Evolutionary conservation across 2,888 invertebrate genomes (phyloP), one percentile per base, ranked within the genome.

Genomic region (Ornithoptera priamus): DNA sequence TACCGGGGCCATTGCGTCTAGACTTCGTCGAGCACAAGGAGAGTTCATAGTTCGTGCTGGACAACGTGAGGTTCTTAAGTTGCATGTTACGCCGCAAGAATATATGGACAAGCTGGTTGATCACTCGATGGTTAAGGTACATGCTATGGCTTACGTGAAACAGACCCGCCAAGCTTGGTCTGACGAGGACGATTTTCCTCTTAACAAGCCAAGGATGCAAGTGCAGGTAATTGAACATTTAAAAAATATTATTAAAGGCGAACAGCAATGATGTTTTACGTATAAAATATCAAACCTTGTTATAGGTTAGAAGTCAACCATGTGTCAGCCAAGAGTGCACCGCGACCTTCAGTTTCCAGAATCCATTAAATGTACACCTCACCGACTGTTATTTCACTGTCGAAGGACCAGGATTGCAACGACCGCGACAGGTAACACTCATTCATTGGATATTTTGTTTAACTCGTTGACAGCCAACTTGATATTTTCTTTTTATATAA

Each of bases 121-220:
- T 78, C 95, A 96, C 77, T 92, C 94, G 65, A 93, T 95, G 88
- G 92, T 96, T 69, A 96, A 96, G 87, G 94, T 96, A 71, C 95
- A 95, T 76, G 95, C 95, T n/a, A 94, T 95, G 87, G 95, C 95
- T 4, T 94, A 93, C 73, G 96, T 96, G 1, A 93, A 94, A 76
- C 96, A 96, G 81, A 96, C 96, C 0, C 94, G 94, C 61, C 96
- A 96, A 82, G 94, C 95, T 2, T 96, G 95, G 94, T 94, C 95
- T 64, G 95, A 95, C 76, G 95, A 96, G 79, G 96, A 96, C 75
- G 95, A 96, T 79, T 95, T 96, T 86, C 93, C 94, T 24, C 89
- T 96, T 63, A 93, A 94, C 67, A 95, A 95, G 81, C 96, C 96
- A 18, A 93, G 93, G 77, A 92, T 96, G 80, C 92, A 93, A 80